Conservation (phyloP, 2,797 vertebrate species). For the Scleropages formosus region DNA sequence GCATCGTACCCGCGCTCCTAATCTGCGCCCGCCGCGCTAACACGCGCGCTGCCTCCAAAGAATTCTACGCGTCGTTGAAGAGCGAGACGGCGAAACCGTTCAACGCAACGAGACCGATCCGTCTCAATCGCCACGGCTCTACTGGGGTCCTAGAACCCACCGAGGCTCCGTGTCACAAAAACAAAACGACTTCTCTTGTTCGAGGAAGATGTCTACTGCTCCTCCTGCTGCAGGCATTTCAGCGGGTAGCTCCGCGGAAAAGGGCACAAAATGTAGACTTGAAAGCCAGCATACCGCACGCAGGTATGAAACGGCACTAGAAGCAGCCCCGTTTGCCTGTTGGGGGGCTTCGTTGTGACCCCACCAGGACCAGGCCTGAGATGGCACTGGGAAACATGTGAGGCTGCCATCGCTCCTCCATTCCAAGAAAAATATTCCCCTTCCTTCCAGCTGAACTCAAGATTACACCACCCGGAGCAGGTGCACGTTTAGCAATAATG, state of each 20-base stretch:
- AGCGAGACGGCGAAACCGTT: neutral
- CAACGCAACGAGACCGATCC: neutral
- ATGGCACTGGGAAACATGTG: neutral
- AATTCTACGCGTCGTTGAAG: neutral
- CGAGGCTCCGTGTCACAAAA: no score
- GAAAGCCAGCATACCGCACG: neutral
- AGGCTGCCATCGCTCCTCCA: neutral
- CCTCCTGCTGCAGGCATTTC: no score
- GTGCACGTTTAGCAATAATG: conserved; percentile 19
- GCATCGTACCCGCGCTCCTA: neutral
- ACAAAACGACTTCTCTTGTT: no score
- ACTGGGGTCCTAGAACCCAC: neutral
- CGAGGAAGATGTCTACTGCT: no score
- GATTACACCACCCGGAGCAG: conserved; percentile 23
- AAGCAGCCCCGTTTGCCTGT: neutral
- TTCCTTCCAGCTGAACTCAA: conserved; percentile 16
- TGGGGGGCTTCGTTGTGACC: neutral
- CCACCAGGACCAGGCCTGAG: neutral
- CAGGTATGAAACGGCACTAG: neutral
- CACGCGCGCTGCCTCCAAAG: neutral
- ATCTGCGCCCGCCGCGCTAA: neutral
- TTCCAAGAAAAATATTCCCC: conserved; percentile 23
- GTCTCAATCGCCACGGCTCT: neutral
- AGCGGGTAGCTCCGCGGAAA: no score
- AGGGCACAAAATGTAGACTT: neutral